These are phyloP conservation scores for Isichthys henryi DNA, from an alignment of 2,113 vertebrate genomes.

Conservation along the genomic window DNA sequence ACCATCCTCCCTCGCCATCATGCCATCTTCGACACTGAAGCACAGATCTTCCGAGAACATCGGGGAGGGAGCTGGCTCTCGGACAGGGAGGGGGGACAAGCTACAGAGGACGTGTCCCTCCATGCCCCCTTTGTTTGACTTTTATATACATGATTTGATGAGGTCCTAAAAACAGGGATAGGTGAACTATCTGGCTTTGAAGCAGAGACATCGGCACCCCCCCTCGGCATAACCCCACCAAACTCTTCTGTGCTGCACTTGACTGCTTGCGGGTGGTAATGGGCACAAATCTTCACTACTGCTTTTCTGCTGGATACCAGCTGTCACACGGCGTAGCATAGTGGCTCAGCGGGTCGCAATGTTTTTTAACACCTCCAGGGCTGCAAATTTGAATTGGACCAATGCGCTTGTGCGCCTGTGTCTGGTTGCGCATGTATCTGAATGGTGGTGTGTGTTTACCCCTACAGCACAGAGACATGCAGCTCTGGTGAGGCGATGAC, in stretches of 20 bases:
- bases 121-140: neutral
- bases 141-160: neutral
- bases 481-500: neutral
- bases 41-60: neutral
- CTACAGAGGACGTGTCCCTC: neutral
- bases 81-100: neutral
- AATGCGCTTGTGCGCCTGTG: neutral
- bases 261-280: neutral
- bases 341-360: neutral
- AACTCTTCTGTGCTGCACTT: neutral
- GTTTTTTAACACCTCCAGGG: neutral
- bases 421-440: neutral
- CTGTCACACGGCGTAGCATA: neutral
- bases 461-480: neutral
- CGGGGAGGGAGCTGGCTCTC: neutral
- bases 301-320: neutral
- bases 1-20: neutral
- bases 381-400: neutral
- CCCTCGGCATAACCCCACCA: neutral
- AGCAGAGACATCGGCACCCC: neutral
- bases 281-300: neutral
- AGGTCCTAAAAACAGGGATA: neutral
- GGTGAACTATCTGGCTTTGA: neutral
- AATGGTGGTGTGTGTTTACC: neutral
- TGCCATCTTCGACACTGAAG: neutral